Percentiles rank a stretch among this genome's conserved stretches.
These are phyloP conservation scores for Orthosia incerta DNA, from an alignment of 2,888 invertebrate genomes.

Conservation along the genomic window DNA sequence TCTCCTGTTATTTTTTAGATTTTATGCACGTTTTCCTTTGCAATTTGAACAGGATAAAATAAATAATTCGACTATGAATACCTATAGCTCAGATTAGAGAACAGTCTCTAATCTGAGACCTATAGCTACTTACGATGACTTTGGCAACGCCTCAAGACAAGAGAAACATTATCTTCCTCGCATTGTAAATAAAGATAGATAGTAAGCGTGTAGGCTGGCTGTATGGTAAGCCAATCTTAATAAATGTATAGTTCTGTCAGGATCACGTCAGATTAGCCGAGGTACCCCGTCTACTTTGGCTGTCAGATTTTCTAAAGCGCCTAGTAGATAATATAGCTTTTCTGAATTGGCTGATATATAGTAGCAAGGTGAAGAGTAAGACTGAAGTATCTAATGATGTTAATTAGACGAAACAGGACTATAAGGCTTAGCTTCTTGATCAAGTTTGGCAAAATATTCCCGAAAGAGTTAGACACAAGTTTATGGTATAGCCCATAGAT, in stretches of 20 bases:
- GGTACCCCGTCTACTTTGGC: neutral
- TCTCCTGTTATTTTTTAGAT: neutral
- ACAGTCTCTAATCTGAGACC: too few species aligned
- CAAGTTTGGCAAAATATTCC: neutral
- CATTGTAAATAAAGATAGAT: too few species aligned
- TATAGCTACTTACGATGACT: neutral
- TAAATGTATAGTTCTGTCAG: neutral
- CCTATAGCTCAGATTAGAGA: too few species aligned
- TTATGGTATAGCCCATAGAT: neutral
- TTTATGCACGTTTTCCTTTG: neutral
- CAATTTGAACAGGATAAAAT: neutral
- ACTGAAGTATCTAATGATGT: too few species aligned
- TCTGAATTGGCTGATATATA: neutral
- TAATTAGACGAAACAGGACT: too few species aligned
- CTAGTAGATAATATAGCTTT: neutral
- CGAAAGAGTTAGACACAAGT: neutral
- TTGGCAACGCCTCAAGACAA: neutral
- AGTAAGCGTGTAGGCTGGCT: neutral
- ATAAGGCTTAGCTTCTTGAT: too few species aligned
- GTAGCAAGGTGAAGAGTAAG: neutral
- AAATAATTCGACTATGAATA: neutral
- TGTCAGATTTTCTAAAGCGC: neutral
- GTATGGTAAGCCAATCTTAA: neutral
- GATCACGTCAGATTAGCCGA: conserved; percentile 6
- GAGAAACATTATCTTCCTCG: neutral